A percentile compares a stretch with the other conserved stretches of the same genome.
Evolutionary conservation across 2,888 invertebrate species (phyloP).

Genomic region (Bombylius major): DNA sequence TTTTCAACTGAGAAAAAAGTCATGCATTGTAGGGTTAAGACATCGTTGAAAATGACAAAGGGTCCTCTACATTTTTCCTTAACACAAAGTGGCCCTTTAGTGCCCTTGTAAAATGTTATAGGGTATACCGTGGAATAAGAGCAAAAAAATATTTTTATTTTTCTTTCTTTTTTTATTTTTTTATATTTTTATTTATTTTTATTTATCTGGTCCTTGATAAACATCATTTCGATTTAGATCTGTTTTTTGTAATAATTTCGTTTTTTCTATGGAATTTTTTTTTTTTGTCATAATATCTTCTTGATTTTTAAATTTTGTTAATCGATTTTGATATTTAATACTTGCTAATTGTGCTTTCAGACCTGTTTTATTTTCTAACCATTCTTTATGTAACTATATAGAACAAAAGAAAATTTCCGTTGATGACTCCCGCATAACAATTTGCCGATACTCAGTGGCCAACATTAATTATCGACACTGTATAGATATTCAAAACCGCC

Average conservation of each 20-base stretch:
- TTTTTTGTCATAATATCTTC: neutral
- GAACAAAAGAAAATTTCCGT: neutral
- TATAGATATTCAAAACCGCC: neutral
- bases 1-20: no score
- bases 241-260: neutral
- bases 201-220: no score
- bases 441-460: neutral
- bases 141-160: no score
- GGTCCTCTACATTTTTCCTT: no score
- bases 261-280: neutral
- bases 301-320: conserved; percentile 10
- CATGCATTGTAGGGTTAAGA: no score
- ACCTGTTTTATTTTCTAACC: conserved; percentile 28
- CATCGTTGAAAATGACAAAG: no score
- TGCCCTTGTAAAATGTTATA: no score
- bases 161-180: no score
- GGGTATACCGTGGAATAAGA: no score
- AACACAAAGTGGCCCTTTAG: no score
- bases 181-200: no score
- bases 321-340: no score
- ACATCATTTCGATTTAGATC: conserved; percentile 28
- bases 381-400: conserved; percentile 33
- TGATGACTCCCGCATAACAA: neutral
- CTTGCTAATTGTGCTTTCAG: neutral
- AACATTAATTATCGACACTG: neutral